phyloP scores from a whole-genome alignment of 2,888 invertebrate species.

The Pristionchus japonicus region DNA sequence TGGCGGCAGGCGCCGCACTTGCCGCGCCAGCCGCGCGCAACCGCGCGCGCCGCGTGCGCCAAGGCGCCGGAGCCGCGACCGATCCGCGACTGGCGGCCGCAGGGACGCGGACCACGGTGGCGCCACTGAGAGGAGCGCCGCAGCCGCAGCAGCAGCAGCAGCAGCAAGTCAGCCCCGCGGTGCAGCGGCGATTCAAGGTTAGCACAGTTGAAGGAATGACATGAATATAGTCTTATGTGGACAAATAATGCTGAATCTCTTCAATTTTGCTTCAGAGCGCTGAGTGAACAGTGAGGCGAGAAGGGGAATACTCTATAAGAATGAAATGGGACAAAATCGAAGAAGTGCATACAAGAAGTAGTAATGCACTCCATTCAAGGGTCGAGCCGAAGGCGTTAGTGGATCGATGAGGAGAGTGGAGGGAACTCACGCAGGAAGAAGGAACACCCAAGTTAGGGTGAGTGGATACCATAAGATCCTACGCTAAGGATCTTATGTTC shows the following conservation, averaged over 20 bases:
- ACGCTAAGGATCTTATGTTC: too few relatives aligned
- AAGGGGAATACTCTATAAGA: too few relatives aligned
- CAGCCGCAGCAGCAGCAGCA: neutral
- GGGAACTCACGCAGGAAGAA: constrained; percentile 12
- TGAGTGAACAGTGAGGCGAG: too few relatives aligned
- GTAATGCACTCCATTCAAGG: neutral
- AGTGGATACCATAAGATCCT: too few relatives aligned
- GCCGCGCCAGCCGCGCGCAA: neutral
- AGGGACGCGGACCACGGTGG: neutral
- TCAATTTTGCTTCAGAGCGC: neutral
- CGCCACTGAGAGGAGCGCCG: neutral
- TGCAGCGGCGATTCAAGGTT: constrained; percentile 17
- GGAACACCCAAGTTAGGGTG: neutral
- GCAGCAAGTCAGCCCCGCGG: neutral
- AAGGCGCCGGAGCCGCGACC: neutral
- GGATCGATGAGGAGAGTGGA: constrained; percentile 17
- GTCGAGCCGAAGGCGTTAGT: neutral
- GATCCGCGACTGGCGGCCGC: constrained; percentile 24
- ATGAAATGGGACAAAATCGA: too few relatives aligned
- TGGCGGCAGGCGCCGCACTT: neutral
- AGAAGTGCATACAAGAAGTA: neutral
- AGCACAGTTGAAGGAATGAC: neutral
- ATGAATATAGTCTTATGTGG: neutral
- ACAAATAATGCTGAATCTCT: too few relatives aligned
- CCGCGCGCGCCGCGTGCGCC: neutral